Conservation (phyloP, 2,113 vertebrate genomes). For the Peromyscus polionotus region DNA sequence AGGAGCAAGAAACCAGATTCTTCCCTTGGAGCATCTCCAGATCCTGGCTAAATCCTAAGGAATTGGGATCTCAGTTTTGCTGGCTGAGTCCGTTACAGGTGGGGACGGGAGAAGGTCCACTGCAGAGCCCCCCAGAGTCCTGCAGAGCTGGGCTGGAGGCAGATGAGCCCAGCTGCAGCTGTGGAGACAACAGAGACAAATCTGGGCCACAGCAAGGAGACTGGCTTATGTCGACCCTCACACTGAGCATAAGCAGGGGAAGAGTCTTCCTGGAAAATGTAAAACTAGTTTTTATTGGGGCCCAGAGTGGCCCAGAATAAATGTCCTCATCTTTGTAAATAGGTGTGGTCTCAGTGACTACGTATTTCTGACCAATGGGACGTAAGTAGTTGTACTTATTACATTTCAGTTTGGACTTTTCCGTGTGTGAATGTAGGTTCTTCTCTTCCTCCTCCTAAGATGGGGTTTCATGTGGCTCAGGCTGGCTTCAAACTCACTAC, state of each 20-base stretch:
- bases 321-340: neutral
- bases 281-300: neutral
- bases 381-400: neutral
- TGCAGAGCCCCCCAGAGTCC: neutral
- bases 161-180: neutral
- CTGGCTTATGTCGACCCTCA: neutral
- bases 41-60: neutral
- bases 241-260: neutral
- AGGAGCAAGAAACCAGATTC: constrained; percentile 3
- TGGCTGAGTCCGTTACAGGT: neutral
- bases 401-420: neutral
- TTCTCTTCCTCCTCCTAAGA: neutral
- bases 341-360: neutral
- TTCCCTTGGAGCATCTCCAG: neutral
- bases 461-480: neutral
- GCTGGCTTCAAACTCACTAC: neutral
- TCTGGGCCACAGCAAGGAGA: neutral
- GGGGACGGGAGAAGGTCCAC: neutral
- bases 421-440: neutral
- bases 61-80: constrained; percentile 32
- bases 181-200: neutral
- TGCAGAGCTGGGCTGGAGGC: neutral
- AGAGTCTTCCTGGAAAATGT: neutral
- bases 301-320: neutral
- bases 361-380: neutral